Evolutionary conservation across 2,888 invertebrate species (phyloP), one percentile per base, ranked within the genome.

Genomic region (Napeogenes inachia): DNA sequence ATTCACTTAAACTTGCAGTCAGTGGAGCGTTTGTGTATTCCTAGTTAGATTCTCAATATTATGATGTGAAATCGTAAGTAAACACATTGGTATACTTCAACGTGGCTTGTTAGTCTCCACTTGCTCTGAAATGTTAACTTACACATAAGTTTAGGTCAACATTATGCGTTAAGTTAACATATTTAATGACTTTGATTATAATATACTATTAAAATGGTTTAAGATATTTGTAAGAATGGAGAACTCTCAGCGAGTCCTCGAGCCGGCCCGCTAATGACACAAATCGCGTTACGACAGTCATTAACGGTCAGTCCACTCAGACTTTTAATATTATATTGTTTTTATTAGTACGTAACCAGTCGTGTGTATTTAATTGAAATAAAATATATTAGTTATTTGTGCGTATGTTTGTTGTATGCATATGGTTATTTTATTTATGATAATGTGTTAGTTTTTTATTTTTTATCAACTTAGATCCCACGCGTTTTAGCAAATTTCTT

Each of bases 281-380:
- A 81, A 21, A 21, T 80, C 75, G 76, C 78, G 75, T 77, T 73
- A 68, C 68, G 71, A 69, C 68, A 71, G 77, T 77, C 87, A 84
- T 86, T 86, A 87, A 82, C 76, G 85, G 83, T 86, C 87, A 85
- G 83, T 85, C 76, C 77, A 75, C 68, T 57, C 60, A 59, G 56
- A 33, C 60, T 64, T 66, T 53, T 60, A 64, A 64, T 70, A 68
- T 67, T 67, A 67, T 69, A 68, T 68, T 63, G 62, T 59, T 57
- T 68, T 66, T 65, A 21, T 21, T 21, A 21, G 21, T 21, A 21
- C 21, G 21, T 21, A 21, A 21, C 21, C 21, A 21, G 62, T 63
- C 60, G 63, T 42, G 42, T 58, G 54, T 13, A 56, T 46, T 59
- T 47, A 32, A 32, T 33, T 59, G 56, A 30, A 30, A 30, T 10